These are phyloP conservation scores for Tachina fera DNA, from an alignment of 2,888 invertebrate species.

Conservation along the genomic window DNA sequence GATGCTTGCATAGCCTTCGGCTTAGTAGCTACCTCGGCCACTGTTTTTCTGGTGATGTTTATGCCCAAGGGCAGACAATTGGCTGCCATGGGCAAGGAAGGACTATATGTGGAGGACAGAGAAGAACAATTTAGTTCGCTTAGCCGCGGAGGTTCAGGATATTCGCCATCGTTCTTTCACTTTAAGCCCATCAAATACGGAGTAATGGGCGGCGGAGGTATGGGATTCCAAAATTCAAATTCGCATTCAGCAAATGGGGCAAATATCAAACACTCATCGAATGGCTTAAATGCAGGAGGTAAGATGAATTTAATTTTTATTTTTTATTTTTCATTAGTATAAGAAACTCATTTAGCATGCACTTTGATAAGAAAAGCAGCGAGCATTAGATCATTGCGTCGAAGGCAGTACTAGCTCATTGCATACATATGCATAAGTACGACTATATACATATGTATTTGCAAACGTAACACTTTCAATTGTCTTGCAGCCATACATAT, in stretches of 20 bases:
- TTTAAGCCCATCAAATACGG: conserved; percentile 94
- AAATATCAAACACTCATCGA: conserved; percentile 84
- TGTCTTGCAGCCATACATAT: too few relatives aligned
- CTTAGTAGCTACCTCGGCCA: conserved; percentile 91
- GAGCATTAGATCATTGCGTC: conserved; percentile 6
- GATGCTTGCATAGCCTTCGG: conserved; percentile 96
- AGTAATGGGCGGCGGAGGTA: conserved; percentile 84
- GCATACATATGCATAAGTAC: background rate
- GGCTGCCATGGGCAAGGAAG: conserved; percentile 95
- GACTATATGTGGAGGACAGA: conserved; percentile 91
- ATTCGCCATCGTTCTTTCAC: conserved; percentile 96
- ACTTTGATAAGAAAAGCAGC: conserved; percentile 38
- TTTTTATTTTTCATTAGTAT: background rate
- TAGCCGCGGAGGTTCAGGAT: conserved; percentile 90
- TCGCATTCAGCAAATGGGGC: conserved; percentile 82
- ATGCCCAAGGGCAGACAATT: conserved; percentile 95
- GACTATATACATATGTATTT: background rate
- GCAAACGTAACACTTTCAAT: conserved; percentile 28
- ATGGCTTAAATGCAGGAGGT: conserved; percentile 81
- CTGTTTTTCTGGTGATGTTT: conserved; percentile 96
- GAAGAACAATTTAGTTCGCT: conserved; percentile 92
- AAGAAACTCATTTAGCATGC: conserved; percentile 15
- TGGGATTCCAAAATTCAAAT: conserved; percentile 83
- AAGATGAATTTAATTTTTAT: conserved; percentile 67
- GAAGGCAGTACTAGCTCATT: background rate